Conservation (phyloP, 2,888 invertebrate species). For the Brassicogethes aeneus region DNA sequence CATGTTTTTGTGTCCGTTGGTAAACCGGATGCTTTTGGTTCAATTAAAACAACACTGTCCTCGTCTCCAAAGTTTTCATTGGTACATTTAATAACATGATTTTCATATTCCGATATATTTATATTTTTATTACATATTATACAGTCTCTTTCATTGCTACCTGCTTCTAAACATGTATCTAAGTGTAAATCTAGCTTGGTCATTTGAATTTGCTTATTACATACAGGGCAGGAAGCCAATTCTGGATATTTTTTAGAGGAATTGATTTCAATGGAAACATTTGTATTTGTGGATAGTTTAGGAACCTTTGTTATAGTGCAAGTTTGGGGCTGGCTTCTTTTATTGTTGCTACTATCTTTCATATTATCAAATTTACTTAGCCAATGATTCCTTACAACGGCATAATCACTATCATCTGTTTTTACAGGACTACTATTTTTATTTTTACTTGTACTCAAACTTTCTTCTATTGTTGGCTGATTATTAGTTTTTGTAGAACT, state of each 20-base stretch:
- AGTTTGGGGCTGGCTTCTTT: too few relatives aligned
- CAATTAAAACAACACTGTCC: background rate
- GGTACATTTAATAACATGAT: slow-evolving; percentile 17
- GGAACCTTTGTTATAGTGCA: too few relatives aligned
- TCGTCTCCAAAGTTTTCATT: slow-evolving; percentile 13
- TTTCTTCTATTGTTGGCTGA: too few relatives aligned
- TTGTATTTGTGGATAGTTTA: too few relatives aligned
- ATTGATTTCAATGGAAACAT: too few relatives aligned
- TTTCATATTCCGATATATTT: slow-evolving; percentile 13
- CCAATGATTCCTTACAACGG: slow-evolving; percentile 38
- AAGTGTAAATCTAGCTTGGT: slow-evolving; percentile 34
- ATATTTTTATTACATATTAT: slow-evolving; percentile 16
- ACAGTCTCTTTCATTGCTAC: slow-evolving; percentile 13
- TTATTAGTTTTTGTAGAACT: too few relatives aligned
- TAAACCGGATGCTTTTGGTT: too few relatives aligned
- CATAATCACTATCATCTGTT: slow-evolving; percentile 25
- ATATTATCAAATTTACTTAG: slow-evolving; percentile 29
- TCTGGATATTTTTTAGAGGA: slow-evolving; percentile 5
- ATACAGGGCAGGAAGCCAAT: slow-evolving; percentile 37
- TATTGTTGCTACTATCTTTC: too few relatives aligned
- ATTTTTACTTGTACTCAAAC: too few relatives aligned
- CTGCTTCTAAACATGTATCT: slow-evolving; percentile 21
- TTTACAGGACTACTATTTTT: slow-evolving; percentile 9
- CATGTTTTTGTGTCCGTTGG: too few relatives aligned
- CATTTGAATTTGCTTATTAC: slow-evolving; percentile 25